A percentile compares a stretch with the other conserved stretches of the same genome.
These are phyloP conservation scores for Chondrosia reniformis DNA, from an alignment of 37 sponge, comb jelly and placozoan species.

Conservation along the genomic window DNA sequence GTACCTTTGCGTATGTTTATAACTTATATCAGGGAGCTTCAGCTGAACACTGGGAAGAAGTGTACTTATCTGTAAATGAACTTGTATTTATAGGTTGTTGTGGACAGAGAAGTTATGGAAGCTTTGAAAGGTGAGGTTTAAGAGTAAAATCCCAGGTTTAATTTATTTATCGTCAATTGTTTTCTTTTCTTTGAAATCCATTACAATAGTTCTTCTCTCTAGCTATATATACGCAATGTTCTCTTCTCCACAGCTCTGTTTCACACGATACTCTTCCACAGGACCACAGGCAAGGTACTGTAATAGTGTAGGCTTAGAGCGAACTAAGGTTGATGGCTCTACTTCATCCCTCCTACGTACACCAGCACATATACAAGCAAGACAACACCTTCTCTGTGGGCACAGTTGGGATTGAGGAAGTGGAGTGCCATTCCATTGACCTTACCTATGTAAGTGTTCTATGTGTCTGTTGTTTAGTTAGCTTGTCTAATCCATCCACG, in stretches of 20 bases:
- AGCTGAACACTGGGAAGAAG: too few relatives aligned
- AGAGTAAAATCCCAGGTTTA: too few relatives aligned
- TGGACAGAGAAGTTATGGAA: not conserved
- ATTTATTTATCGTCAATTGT: too few relatives aligned
- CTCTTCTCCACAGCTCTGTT: slow-evolving; percentile 40
- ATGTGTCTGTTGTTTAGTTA: not conserved
- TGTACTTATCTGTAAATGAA: not conserved
- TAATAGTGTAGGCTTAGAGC: too few relatives aligned
- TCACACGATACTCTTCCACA: slow-evolving; percentile 78
- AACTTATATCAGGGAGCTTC: not conserved
- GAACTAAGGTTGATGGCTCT: too few relatives aligned
- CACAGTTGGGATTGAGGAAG: slow-evolving; percentile 70
- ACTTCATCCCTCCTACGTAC: too few relatives aligned
- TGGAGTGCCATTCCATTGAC: slow-evolving; percentile 49
- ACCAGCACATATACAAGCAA: slow-evolving; percentile 22
- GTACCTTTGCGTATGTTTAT: not conserved
- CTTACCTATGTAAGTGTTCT: slow-evolving; percentile 66
- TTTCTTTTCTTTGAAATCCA: too few relatives aligned
- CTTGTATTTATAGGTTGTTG: not conserved
- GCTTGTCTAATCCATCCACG: not conserved
- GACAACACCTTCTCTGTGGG: slow-evolving; percentile 81
- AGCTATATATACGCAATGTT: too few relatives aligned
- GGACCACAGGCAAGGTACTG: slow-evolving; percentile 79
- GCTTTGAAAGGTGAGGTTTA: too few relatives aligned
- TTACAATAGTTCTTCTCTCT: too few relatives aligned